Evolutionary conservation across 2,113 vertebrate species (phyloP).

Genomic region (Peromyscus maniculatus): DNA sequence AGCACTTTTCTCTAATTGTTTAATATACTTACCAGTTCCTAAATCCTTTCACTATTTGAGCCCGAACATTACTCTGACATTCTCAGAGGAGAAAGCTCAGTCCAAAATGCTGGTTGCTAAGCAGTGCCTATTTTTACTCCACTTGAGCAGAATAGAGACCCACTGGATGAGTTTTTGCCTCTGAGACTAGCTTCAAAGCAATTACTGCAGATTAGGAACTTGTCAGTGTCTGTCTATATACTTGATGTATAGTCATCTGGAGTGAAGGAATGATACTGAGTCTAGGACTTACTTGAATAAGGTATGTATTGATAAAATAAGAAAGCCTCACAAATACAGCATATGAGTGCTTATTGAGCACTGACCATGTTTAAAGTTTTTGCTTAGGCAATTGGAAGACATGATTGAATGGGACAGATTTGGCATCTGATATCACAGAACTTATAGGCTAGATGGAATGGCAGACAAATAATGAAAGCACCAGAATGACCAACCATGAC

Average conservation of each 20-base stretch:
- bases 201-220: constrained; percentile 27
- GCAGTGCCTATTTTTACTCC: constrained; percentile 80
- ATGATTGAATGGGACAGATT: constrained; percentile 31
- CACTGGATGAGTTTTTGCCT: constrained; percentile 32
- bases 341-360: constrained; percentile 4
- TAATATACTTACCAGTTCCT: constrained; percentile 63
- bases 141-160: constrained; percentile 63
- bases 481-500: neutral
- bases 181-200: constrained; percentile 12
- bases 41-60: constrained; percentile 50
- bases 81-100: constrained; percentile 38
- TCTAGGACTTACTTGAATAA: neutral
- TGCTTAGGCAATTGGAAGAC: neutral
- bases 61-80: constrained; percentile 44
- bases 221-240: neutral
- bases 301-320: neutral
- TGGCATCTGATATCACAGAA: neutral
- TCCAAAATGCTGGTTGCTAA: constrained; percentile 74
- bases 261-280: neutral
- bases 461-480: neutral
- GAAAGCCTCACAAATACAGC: neutral
- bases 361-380: neutral
- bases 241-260: neutral
- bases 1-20: constrained; percentile 68
- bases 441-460: neutral